phyloP scores from a whole-genome alignment of 2,888 invertebrate genomes.

The Lapara coniferarum region DNA sequence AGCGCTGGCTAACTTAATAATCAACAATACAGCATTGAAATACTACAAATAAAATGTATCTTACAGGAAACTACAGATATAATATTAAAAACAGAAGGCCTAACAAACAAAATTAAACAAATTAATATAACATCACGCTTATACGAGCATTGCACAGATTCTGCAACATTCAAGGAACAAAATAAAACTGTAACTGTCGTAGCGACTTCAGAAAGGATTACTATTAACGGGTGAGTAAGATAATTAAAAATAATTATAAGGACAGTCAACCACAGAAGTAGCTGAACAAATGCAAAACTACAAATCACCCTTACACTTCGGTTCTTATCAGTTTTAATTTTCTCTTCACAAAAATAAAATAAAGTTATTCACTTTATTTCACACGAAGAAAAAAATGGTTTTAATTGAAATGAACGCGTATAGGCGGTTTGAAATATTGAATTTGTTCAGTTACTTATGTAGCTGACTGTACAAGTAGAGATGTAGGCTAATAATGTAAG shows the following conservation, averaged over 20 bases:
- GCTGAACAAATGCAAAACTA: too few relatives aligned
- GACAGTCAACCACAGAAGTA: too few relatives aligned
- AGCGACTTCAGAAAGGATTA: constrained; percentile 34
- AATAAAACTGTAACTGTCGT: constrained; percentile 14
- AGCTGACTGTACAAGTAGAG: background rate
- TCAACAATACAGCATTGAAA: background rate
- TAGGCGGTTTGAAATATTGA: too few relatives aligned
- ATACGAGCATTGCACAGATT: constrained; percentile 36
- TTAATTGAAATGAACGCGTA: too few relatives aligned
- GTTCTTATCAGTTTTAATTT: too few relatives aligned
- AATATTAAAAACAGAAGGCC: constrained; percentile 38
- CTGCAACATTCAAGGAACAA: background rate
- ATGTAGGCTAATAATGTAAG: too few relatives aligned
- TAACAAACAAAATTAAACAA: constrained; percentile 39
- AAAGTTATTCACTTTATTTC: too few relatives aligned
- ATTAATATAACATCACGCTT: constrained; percentile 34
- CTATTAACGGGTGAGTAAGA: constrained; percentile 41
- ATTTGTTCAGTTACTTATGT: too few relatives aligned
- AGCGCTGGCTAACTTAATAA: too few relatives aligned
- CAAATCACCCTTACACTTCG: too few relatives aligned
- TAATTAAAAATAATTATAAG: background rate
- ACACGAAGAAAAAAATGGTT: too few relatives aligned
- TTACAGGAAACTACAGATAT: constrained; percentile 40
- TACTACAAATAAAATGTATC: background rate
- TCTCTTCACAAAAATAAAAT: too few relatives aligned